Base-by-base conservation (phyloP, 2,113 vertebrate species). In the Anseranas semipalmata region DNA sequence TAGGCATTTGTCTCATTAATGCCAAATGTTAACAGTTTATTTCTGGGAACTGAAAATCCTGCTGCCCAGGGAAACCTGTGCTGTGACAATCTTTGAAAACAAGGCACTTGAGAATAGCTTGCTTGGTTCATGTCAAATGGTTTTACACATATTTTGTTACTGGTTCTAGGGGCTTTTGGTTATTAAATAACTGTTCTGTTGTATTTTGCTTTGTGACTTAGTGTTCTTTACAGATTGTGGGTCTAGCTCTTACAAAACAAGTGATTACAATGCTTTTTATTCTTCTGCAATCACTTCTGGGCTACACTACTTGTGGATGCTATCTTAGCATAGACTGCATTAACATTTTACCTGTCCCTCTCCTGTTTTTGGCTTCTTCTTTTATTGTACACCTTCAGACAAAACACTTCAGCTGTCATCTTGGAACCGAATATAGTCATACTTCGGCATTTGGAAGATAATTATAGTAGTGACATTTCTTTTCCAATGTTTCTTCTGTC, bases 1-100 rank as follows among this genome's bases (percentile, higher is more conserved):
- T 90, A 87, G 92, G 87, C 85, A 93, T 85, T 97, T 96, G 52
- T 93, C 82, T 95, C 93, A 80, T 97, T 97, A 96, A 94, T 96
- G 60, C 77, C 84, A 96, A 94, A 91, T 89, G 85, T 82, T 82
- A 50, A 50, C n/a, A 59, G 82, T 91, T 96, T 95, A 95, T 97
- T 96, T 97, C 74, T 78, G 89, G 92, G 92, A 94, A 25, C 73
- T 74, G 87, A 79, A 91, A 95, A 79, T 73, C 27, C 55, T 22
- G 72, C 89, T 95, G 85, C 58, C 74, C 53, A 88, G 91, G 85
- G 65, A 87, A 96, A 93, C 30, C 72, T 91, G 65, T 14, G 84
- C 75, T 84, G 53, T 62, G 95, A 77, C 86, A 90, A 94, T 93
- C 48, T 85, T 71, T 93, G 83, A 59, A 87, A 97, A 95, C 85